Base-by-base conservation (phyloP, 2,113 vertebrate species). In the Sardina pilchardus region DNA sequence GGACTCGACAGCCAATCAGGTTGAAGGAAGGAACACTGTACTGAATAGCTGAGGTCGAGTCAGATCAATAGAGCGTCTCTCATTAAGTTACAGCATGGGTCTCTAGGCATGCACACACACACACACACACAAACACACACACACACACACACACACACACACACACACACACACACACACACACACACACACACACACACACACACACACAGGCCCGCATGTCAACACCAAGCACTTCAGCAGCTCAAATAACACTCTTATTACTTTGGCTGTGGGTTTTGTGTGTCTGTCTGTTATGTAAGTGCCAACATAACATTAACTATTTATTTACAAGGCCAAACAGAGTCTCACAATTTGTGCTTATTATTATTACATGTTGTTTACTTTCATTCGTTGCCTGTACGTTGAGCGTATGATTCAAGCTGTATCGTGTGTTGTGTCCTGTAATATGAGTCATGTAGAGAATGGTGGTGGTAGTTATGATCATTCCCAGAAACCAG, bases 41-140 rank as follows among this genome's bases (percentile, higher is more conserved):
- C 71, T 34, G 71, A 14, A 78, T 39, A 78, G 30, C 71, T 12
- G 34, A 78, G 71, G 71, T 78, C 34, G 1, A 34, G 10, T 78
- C 16, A 34, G 71, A 78, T 78, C 71, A 78, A 78, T 78, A 36
- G 67, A 36, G 5, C 9, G 34, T 1, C 21, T 78, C 71, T 78
- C 30, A 14, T 78, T 78, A 36, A 14, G 71, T 36, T 36, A 78
- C 71, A 36, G 71, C 71, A 5, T 34, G 9, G 26, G 34, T 17
- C 30, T 78, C 12, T 5, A 78, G 34, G 71, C 71, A 78, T 36
- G 71, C 12, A 34, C 14, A 36, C 1, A 78, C 30, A 42, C 50
- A 81, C 45, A 80, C 0, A 83, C 39, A 42, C 36, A 67, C 81
- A n/a, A 56, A 21, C n/a, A 88, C 30, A 86, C 85, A 16, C 48